Percentiles rank a stretch among this genome's conserved stretches.
Conservation (phyloP, 2,888 invertebrate species). For the Deilephila elpenor region DNA sequence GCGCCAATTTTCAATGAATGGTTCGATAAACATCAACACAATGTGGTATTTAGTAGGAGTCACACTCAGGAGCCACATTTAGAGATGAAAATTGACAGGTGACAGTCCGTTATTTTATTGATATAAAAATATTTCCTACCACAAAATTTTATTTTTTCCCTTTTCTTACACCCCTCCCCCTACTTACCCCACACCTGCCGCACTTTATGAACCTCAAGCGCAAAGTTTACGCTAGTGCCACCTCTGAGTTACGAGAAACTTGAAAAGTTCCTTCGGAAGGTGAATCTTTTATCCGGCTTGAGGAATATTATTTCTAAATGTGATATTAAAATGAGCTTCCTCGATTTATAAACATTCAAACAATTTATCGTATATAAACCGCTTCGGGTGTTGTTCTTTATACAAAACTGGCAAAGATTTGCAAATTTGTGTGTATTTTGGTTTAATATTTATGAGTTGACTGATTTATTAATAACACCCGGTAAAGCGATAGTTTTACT, state of each 20-base stretch:
- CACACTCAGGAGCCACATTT: no score
- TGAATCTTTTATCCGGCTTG: not conserved
- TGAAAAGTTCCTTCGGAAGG: slow-evolving; percentile 9
- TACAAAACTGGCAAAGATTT: no score
- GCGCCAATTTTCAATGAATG: no score
- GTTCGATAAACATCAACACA: not conserved
- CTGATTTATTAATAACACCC: no score
- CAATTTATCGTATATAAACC: not conserved
- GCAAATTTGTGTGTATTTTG: no score
- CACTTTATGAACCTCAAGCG: slow-evolving; percentile 33
- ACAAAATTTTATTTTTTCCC: slow-evolving; percentile 42
- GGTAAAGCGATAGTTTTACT: no score
- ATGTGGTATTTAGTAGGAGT: not conserved
- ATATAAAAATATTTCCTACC: slow-evolving; percentile 50
- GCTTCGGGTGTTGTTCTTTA: not conserved
- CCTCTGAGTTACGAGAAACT: slow-evolving; percentile 32
- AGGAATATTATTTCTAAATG: not conserved
- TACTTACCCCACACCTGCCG: not conserved
- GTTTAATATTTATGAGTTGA: no score
- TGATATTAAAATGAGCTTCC: not conserved
- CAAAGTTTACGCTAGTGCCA: slow-evolving; percentile 34
- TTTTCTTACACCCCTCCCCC: slow-evolving; percentile 33
- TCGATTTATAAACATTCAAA: not conserved
- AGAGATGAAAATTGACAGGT: not conserved
- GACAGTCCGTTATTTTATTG: not conserved